Evolutionary conservation across 2,888 invertebrate species (phyloP).

Genomic region (Baronia brevicornis): DNA sequence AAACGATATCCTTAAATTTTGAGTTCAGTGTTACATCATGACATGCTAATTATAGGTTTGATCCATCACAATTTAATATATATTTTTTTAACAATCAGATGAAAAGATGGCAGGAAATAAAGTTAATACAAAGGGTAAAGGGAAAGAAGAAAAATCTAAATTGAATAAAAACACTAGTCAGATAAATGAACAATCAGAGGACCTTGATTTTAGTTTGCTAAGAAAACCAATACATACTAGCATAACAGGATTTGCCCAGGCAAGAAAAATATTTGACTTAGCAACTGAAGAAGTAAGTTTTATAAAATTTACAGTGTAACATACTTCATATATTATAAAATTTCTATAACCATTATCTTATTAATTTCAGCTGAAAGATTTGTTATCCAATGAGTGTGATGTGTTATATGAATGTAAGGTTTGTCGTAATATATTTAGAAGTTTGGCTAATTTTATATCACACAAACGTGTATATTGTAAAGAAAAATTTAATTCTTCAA

Average conservation of each 20-base stretch:
- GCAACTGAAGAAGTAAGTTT: constrained; percentile 83
- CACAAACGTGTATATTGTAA: constrained; percentile 91
- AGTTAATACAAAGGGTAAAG: constrained; percentile 54
- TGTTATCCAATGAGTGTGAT: constrained; percentile 89
- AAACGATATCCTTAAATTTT: too few relatives aligned
- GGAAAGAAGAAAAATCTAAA: constrained; percentile 57
- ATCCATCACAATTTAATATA: constrained; percentile 6
- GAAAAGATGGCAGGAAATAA: constrained; percentile 62
- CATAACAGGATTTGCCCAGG: constrained; percentile 81
- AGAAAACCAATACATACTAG: constrained; percentile 82
- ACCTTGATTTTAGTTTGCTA: constrained; percentile 72
- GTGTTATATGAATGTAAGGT: constrained; percentile 92
- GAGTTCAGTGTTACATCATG: constrained; percentile 12
- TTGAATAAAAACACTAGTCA: constrained; percentile 39
- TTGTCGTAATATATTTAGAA: constrained; percentile 90
- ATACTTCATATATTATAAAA: constrained; percentile 1
- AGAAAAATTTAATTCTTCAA: constrained; percentile 66
- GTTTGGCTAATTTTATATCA: constrained; percentile 90
- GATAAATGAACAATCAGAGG: constrained; percentile 52
- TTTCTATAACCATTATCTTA: constrained; percentile 15
- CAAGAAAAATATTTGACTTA: constrained; percentile 81
- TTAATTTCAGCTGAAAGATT: constrained; percentile 79
- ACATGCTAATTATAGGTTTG: constrained; percentile 13
- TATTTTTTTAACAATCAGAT: constrained; percentile 23
- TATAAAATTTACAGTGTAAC: not conserved